phyloP scores from a whole-genome alignment of 2,113 vertebrate genomes.

The Rhizomys pruinosus region DNA sequence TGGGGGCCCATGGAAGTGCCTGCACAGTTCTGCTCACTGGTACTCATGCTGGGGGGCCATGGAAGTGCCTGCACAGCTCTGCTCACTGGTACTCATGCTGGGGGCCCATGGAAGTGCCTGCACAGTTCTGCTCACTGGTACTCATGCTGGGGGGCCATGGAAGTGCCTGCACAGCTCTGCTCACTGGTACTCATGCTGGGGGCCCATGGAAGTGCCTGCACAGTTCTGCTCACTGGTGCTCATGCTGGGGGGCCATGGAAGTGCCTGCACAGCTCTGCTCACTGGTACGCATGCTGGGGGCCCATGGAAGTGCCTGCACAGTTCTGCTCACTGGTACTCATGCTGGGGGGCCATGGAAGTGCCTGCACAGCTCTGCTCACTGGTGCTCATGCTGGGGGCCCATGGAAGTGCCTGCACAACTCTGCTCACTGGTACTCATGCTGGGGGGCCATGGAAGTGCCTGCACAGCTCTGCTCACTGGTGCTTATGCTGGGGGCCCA shows the following conservation, averaged over 20 bases:
- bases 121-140: neutral
- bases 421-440: neutral
- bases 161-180: neutral
- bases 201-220: neutral
- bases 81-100: neutral
- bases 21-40: neutral
- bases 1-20: neutral
- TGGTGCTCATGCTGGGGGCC: neutral
- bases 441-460: neutral
- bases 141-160: neutral
- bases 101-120: neutral
- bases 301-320: neutral
- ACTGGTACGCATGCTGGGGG: neutral
- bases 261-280: neutral
- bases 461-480: neutral
- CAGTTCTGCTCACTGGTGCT: neutral
- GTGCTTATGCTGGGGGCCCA: neutral
- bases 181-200: neutral
- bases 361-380: neutral
- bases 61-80: neutral
- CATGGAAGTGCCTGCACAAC: neutral
- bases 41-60: neutral
- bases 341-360: neutral
- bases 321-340: neutral
- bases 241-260: neutral